Evolutionary conservation across 2,888 invertebrate genomes (phyloP), one percentile per base, ranked within the genome.

Genomic region (Xestobium rufovillosum): DNA sequence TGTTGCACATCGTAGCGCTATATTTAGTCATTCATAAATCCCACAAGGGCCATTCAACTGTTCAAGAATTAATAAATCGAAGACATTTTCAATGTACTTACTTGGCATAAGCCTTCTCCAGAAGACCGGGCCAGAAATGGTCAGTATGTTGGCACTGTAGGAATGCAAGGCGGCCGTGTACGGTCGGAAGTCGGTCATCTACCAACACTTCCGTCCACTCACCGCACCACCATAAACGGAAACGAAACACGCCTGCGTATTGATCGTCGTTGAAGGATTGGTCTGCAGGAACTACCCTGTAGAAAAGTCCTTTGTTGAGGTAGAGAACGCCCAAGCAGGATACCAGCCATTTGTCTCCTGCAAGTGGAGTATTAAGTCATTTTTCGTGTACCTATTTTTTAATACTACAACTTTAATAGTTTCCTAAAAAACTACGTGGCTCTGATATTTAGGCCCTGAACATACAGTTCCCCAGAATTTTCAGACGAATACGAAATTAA

Each of bases 91-190:
- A n/a, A n/a, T n/a, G n/a, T n/a, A 68, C 78, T 75, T 61, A 84
- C 84, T 92, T 91, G 39, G 91, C 91, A 51, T 91, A 91, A 0
- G 92, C 92, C 65, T 92, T 92, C 66, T 92, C 92, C 34, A 92
- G 67, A 14, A 92, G 67, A 0, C 89, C 83, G 0, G 91, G 85
- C 91, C 91, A 92, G 59, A 84, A 85, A 58, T 88, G 85, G 49
- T 85, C 83, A 1, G 83, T 79, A 48, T 79, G 73, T 47, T 80
- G 79, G 26, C 84, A 78, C 62, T 91, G 90, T 42, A 90, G 73
- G 65, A 92, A 92, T 25, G 88, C 87, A 43, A 91, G 70, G 46
- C 83, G 76, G 6, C 87, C 88, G 59, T 87, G 84, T 26, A 90
- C 86, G 0, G 89, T 89, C 3, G 91, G 91, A 41, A 92, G 70